Conservation (phyloP, 2,888 invertebrate genomes). For the Monoplex corrugatus region DNA sequence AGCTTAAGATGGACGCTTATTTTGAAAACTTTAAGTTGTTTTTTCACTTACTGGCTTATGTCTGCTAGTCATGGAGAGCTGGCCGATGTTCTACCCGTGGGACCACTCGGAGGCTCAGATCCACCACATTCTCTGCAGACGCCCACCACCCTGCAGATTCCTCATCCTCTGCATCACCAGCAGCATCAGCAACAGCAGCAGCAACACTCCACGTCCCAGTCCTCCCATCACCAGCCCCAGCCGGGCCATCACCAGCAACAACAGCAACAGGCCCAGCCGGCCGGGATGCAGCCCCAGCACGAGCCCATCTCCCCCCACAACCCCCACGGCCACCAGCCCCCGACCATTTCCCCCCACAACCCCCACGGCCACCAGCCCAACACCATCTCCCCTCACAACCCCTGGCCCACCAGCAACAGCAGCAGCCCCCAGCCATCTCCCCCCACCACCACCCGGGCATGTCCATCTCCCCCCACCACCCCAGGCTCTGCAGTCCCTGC, state of each 20-base stretch:
- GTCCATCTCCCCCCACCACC: slow-evolving; percentile 47
- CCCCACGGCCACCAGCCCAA: slow-evolving; percentile 38
- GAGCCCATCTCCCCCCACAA: neutral
- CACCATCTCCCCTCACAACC: slow-evolving; percentile 40
- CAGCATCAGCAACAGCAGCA: slow-evolving; percentile 52
- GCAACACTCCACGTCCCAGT: slow-evolving; percentile 37
- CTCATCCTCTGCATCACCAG: slow-evolving; percentile 51
- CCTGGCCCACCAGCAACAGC: slow-evolving; percentile 53
- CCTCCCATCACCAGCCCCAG: slow-evolving; percentile 37
- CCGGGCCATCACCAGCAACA: slow-evolving; percentile 25
- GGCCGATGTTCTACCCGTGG: slow-evolving; percentile 55
- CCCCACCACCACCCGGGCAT: slow-evolving; percentile 49
- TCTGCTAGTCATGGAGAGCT: slow-evolving; percentile 62
- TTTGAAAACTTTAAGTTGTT: slow-evolving; percentile 64
- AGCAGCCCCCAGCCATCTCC: slow-evolving; percentile 32
- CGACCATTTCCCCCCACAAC: slow-evolving; percentile 12
- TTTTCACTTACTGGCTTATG: slow-evolving; percentile 64
- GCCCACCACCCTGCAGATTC: neutral
- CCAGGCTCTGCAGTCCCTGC: slow-evolving; percentile 38
- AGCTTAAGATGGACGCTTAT: slow-evolving; percentile 59
- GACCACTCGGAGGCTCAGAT: neutral
- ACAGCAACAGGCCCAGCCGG: slow-evolving; percentile 25
- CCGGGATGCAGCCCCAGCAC: slow-evolving; percentile 22
- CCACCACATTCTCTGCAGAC: slow-evolving; percentile 8
- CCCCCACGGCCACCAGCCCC: neutral